These are phyloP conservation scores for Pitta sordida DNA, from an alignment of 2,113 vertebrate genomes.

Conservation along the genomic window DNA sequence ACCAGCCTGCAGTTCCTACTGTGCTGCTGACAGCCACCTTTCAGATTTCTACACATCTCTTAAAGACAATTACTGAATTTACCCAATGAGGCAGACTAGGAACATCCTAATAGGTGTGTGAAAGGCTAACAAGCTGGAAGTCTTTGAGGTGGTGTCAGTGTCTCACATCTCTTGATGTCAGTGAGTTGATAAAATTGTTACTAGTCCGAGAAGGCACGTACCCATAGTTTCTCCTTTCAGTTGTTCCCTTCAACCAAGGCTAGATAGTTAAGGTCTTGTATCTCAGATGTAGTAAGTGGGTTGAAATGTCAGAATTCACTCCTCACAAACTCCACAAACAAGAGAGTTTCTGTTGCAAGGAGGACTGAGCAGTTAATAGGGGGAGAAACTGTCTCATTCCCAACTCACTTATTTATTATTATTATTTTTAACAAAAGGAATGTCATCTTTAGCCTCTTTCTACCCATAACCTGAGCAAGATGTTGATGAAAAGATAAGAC, in stretches of 20 bases:
- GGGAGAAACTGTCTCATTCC: neutral
- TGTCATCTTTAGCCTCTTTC: neutral
- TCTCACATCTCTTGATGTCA: slow-evolving; percentile 31
- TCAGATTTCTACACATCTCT: slow-evolving; percentile 13
- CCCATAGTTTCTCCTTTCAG: slow-evolving; percentile 1
- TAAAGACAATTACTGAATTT: slow-evolving; percentile 60
- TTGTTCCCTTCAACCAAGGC: slow-evolving; percentile 2
- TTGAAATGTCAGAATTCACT: slow-evolving; percentile 36
- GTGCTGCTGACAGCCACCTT: slow-evolving; percentile 6
- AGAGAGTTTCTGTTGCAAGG: neutral
- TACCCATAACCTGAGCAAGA: neutral
- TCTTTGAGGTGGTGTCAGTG: slow-evolving; percentile 36
- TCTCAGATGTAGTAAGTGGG: neutral
- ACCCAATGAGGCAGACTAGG: slow-evolving; percentile 2
- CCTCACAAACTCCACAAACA: neutral
- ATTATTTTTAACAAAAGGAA: neutral
- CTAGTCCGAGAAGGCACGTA: slow-evolving; percentile 9
- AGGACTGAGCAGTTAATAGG: neutral
- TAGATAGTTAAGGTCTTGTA: slow-evolving; percentile 13
- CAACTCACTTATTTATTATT: neutral
- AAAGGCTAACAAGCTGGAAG: slow-evolving; percentile 61
- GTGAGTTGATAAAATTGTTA: slow-evolving; percentile 33
- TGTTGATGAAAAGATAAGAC: neutral
- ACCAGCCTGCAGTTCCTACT: neutral
- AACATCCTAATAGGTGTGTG: slow-evolving; percentile 42